Base-by-base conservation (phyloP, 1,140 invertebrate species). In the Solenopsis fugax region DNA sequence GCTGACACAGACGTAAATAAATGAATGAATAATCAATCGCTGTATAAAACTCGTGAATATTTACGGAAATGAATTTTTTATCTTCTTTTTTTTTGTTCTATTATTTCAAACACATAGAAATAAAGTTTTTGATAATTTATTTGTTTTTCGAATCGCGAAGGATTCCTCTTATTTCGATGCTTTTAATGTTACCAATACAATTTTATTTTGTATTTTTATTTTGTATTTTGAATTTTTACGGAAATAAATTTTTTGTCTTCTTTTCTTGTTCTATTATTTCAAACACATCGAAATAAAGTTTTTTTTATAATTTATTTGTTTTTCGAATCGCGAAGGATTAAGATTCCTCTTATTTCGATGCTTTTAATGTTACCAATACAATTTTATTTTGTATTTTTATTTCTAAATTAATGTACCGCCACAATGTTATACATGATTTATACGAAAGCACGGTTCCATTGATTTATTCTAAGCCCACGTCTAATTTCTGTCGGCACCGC, bases 191-290 rank as follows among this genome's bases (percentile, higher is more conserved):
- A 21, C 34, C 34, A 24, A 34, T n/a, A 4, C 13, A 62, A 62
- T 24, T 62, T 77, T 45, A 4, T 77, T 45, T 60, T 75, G n/a
- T 37, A 73, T 54, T 41, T 62, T 48, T 24, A 18, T 45, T 62
- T n/a, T n/a, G n/a, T n/a, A n/a, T n/a, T n/a, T n/a, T n/a, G n/a
- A n/a, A n/a, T n/a, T n/a, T n/a, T n/a, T n/a, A n/a, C n/a, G n/a
- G n/a, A n/a, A n/a, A n/a, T n/a, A n/a, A n/a, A n/a, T n/a, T n/a
- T n/a, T n/a, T n/a, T n/a, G n/a, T n/a, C n/a, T n/a, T n/a, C n/a
- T n/a, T n/a, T n/a, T n/a, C n/a, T n/a, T n/a, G n/a, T n/a, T n/a
- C n/a, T n/a, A n/a, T n/a, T n/a, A n/a, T n/a, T n/a, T n/a, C n/a
- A n/a, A n/a, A n/a, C n/a, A n/a, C n/a, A n/a, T n/a, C n/a, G n/a